Conservation (phyloP, 2,888 invertebrate species). For the Piscicola geometra region DNA sequence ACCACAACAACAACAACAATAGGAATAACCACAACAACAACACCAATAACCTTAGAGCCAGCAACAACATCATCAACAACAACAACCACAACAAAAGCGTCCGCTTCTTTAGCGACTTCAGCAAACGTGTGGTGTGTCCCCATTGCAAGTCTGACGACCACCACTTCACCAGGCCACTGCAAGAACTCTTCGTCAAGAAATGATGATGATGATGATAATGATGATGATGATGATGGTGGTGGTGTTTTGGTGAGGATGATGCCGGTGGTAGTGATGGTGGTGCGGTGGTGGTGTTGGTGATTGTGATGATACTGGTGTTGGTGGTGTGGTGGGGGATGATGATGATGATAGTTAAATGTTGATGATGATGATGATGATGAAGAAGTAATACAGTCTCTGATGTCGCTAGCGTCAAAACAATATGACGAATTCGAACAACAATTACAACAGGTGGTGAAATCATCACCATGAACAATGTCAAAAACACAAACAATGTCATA, state of each 20-base stretch:
- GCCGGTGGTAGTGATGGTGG: constrained; percentile 1
- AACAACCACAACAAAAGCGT: constrained; percentile 54
- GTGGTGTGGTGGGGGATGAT: not conserved
- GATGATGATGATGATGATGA: too few relatives aligned
- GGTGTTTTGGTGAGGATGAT: constrained; percentile 20
- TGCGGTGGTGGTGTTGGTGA: constrained; percentile 5
- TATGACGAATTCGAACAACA: too few relatives aligned
- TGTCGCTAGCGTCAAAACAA: too few relatives aligned
- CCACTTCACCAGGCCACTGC: constrained; percentile 86
- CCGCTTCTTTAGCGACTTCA: constrained; percentile 87
- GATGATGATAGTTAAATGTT: constrained; percentile 11
- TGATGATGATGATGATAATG: constrained; percentile 16
- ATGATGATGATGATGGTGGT: constrained; percentile 27
- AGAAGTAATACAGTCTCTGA: too few relatives aligned
- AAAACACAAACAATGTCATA: too few relatives aligned
- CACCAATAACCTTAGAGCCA: not conserved
- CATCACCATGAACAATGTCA: too few relatives aligned
- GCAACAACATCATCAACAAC: constrained; percentile 5
- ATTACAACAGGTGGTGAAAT: too few relatives aligned
- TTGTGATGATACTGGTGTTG: constrained; percentile 33
- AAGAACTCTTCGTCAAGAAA: constrained; percentile 33
- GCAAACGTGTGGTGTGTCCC: constrained; percentile 77
- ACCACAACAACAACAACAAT: not conserved
- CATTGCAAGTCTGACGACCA: constrained; percentile 83
- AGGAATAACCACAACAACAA: not conserved